Evolutionary conservation across 2,888 invertebrate genomes (phyloP).

Genomic region (Euphydryas editha): DNA sequence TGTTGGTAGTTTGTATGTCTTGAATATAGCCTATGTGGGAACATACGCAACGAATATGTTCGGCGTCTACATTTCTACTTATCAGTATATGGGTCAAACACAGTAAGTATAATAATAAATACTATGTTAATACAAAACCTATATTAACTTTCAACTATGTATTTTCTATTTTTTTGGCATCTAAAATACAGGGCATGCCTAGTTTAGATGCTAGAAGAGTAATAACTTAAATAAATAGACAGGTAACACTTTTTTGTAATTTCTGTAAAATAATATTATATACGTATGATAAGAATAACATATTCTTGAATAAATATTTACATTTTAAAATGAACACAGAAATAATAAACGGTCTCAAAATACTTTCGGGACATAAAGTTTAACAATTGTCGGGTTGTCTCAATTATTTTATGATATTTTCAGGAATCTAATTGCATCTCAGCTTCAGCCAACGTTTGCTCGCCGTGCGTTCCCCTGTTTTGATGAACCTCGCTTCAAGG

Average conservation of each 20-base stretch:
- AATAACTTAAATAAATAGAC: too few species aligned
- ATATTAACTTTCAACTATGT: background rate
- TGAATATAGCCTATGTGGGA: conserved; percentile 83
- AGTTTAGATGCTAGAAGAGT: too few species aligned
- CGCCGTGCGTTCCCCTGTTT: conserved; percentile 90
- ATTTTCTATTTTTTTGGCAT: too few species aligned
- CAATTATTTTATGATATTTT: background rate
- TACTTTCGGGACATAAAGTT: too few species aligned
- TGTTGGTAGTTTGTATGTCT: conserved; percentile 64
- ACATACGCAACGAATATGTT: conserved; percentile 83
- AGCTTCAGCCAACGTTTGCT: conserved; percentile 87
- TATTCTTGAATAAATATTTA: too few species aligned
- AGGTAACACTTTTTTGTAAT: too few species aligned
- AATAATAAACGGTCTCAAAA: too few species aligned
- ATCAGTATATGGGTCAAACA: conserved; percentile 52
- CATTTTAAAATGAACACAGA: too few species aligned
- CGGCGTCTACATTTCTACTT: conserved; percentile 86
- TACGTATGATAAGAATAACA: too few species aligned
- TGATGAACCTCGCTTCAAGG: conserved; percentile 88
- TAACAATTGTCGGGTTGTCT: background rate
- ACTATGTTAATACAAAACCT: background rate
- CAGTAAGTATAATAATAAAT: conserved; percentile 58
- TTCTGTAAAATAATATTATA: too few species aligned
- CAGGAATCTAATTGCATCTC: conserved; percentile 86
- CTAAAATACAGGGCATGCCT: too few species aligned